phyloP scores from a whole-genome alignment of 2,888 invertebrate genomes.

The Latrodectus elegans region DNA sequence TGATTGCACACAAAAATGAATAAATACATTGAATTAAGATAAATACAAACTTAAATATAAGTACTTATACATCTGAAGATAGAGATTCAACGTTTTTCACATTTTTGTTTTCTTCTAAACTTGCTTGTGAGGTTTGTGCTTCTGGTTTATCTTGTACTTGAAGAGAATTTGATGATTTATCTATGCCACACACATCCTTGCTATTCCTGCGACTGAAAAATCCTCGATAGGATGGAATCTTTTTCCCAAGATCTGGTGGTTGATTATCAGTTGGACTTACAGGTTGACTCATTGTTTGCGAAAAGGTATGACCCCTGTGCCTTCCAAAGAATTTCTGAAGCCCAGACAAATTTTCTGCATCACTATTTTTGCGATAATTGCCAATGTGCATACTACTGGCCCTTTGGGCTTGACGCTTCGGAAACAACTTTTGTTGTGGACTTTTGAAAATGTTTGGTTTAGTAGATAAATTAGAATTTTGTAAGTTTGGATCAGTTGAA shows the following conservation, averaged over 20 bases:
- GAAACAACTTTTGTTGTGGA: constrained; percentile 11
- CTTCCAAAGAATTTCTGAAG: constrained; percentile 39
- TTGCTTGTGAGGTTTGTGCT: constrained; percentile 1
- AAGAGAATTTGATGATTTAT: background rate
- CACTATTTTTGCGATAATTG: constrained; percentile 15
- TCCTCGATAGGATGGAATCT: constrained; percentile 3
- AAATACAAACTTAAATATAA: too few relatives aligned
- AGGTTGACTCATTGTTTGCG: constrained; percentile 49
- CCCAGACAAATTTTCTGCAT: constrained; percentile 31
- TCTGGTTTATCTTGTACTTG: constrained; percentile 23
- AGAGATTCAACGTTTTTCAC: constrained; percentile 23
- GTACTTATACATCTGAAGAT: constrained; percentile 39
- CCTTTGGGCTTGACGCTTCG: constrained; percentile 27
- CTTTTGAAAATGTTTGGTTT: background rate
- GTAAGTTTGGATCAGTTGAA: background rate
- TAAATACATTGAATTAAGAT: too few relatives aligned
- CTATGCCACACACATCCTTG: background rate
- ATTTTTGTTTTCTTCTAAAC: constrained; percentile 37
- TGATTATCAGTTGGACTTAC: constrained; percentile 45
- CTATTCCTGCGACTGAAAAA: constrained; percentile 33
- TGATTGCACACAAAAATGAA: too few relatives aligned
- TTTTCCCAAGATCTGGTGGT: background rate
- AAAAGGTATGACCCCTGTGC: constrained; percentile 11
- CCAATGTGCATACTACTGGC: constrained; percentile 34
- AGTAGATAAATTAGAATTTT: constrained; percentile 9